Conservation (phyloP, 2,113 vertebrate species). For the Hucho hucho region DNA sequence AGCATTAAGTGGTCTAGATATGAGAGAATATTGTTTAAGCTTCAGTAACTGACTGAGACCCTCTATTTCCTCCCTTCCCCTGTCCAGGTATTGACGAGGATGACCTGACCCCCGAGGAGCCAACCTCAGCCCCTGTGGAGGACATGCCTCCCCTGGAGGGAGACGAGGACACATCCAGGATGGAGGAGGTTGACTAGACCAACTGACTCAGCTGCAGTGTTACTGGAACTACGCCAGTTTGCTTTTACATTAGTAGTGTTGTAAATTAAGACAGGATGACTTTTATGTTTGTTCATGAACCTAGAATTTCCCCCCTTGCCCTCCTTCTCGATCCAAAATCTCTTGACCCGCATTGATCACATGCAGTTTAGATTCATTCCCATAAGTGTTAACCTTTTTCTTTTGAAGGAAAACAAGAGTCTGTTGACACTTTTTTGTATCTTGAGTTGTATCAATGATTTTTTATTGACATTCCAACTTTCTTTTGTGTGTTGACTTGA, state of each 20-base stretch:
- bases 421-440: constrained; percentile 48
- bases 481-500: constrained; percentile 34
- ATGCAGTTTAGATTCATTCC: constrained; percentile 38
- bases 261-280: constrained; percentile 28
- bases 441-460: constrained; percentile 41
- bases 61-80: too few species aligned
- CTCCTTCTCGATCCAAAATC: constrained; percentile 7
- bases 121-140: constrained; percentile 76
- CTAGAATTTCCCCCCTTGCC: constrained; percentile 11
- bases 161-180: constrained; percentile 91
- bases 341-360: neutral
- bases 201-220: neutral
- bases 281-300: constrained; percentile 57
- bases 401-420: constrained; percentile 16
- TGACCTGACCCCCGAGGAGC: constrained; percentile 80
- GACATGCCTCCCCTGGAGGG: constrained; percentile 96
- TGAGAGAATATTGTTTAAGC: too few species aligned
- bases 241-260: constrained; percentile 19
- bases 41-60: neutral
- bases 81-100: constrained; percentile 92
- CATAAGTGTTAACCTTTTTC: constrained; percentile 16
- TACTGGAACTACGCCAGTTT: neutral
- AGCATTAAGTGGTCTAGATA: too few species aligned
- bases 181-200: constrained; percentile 94
- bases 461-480: constrained; percentile 62